Evolutionary conservation across 2,797 vertebrate species (phyloP).

Genomic region (Chaetodon trifasciatus): DNA sequence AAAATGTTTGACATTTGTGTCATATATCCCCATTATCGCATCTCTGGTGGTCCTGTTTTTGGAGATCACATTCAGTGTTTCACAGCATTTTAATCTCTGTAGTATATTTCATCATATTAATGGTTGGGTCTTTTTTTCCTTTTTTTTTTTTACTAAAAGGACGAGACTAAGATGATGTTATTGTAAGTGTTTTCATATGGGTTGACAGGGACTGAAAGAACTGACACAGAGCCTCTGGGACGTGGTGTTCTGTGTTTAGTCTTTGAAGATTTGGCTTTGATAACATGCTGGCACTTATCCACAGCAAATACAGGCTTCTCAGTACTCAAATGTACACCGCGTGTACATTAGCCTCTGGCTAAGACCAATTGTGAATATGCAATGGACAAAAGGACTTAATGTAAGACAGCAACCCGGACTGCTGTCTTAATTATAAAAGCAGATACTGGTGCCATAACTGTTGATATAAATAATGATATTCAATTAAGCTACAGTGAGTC

Average conservation of each 20-base stretch:
- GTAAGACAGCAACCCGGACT: background rate
- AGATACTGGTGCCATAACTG: background rate
- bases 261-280: conserved; percentile 70
- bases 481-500: background rate
- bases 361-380: conserved; percentile 12
- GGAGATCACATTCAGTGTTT: conserved; percentile 38
- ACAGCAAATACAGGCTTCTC: conserved; percentile 35
- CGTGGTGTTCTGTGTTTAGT: conserved; percentile 44
- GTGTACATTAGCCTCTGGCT: conserved; percentile 27
- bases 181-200: conserved; percentile 41
- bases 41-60: conserved; percentile 32
- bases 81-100: conserved; percentile 32
- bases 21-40: conserved; percentile 25
- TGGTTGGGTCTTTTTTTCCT: conserved; percentile 1
- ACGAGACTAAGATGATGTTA: conserved; percentile 38
- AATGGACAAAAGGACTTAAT: conserved; percentile 7
- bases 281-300: conserved; percentile 36
- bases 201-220: conserved; percentile 45
- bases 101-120: conserved; percentile 40
- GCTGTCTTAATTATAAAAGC: conserved; percentile 3
- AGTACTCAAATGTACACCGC: conserved; percentile 33
- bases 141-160: conserved; percentile 20
- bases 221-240: conserved; percentile 62
- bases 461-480: background rate
- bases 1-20: conserved; percentile 52